A percentile compares a stretch with the other conserved stretches of the same genome.
Evolutionary conservation across 1,140 invertebrate genomes (phyloP).

Genomic region (Hesperophylax magnus): DNA sequence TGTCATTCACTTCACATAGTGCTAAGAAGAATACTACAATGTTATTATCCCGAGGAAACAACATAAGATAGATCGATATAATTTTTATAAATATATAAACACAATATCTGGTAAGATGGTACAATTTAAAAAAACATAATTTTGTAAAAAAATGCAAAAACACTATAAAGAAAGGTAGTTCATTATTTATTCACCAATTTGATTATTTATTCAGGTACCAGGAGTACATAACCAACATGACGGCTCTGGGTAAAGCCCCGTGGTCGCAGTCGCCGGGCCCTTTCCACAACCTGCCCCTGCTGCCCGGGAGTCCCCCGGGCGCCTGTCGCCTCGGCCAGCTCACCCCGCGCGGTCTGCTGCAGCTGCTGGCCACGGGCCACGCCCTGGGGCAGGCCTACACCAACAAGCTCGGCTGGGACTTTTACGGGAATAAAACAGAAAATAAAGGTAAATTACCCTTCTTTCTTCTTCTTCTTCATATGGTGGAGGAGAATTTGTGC

Average conservation of each 20-base stretch:
- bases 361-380: conserved; percentile 84
- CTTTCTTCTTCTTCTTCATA: too few species aligned
- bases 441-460: not conserved
- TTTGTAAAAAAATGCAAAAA: too few species aligned
- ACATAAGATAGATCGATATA: too few species aligned
- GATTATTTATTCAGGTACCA: conserved; percentile 66
- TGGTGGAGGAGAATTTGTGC: too few species aligned
- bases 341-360: conserved; percentile 75
- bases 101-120: too few species aligned
- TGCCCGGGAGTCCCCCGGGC: conserved; percentile 72
- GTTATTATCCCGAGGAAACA: too few species aligned
- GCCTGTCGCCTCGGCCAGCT: conserved; percentile 80
- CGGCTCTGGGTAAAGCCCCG: conserved; percentile 73
- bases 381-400: conserved; percentile 80
- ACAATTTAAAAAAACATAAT: too few species aligned
- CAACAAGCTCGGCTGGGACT: conserved; percentile 62
- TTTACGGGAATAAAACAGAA: conserved; percentile 35
- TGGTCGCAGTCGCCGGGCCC: conserved; percentile 83
- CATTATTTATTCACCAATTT: not conserved
- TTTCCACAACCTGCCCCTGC: conserved; percentile 86
- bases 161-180: too few species aligned
- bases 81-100: too few species aligned
- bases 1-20: too few species aligned
- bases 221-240: conserved; percentile 75
- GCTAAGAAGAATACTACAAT: too few species aligned